phyloP scores from a whole-genome alignment of 1,140 invertebrate species.

The Paraescarpia echinospica region DNA sequence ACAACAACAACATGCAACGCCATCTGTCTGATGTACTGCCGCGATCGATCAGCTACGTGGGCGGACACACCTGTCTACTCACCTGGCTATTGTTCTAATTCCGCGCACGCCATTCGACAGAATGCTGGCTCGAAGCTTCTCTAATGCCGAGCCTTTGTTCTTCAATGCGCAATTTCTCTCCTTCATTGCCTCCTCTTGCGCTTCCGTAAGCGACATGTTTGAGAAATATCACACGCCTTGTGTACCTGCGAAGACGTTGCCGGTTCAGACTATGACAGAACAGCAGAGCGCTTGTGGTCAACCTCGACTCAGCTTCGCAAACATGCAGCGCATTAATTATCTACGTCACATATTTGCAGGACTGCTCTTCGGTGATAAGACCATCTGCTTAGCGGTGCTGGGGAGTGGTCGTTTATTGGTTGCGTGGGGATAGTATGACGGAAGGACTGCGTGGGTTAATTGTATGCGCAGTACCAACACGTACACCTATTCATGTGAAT shows the following conservation, averaged over 20 bases:
- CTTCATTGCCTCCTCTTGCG: neutral
- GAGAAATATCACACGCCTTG: neutral
- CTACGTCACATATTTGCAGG: neutral
- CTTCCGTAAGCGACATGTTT: conserved; percentile 10
- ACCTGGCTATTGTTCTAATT: conserved; percentile 20
- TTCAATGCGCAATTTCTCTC: neutral
- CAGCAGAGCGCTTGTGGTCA: neutral
- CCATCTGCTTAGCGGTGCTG: neutral
- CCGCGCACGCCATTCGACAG: conserved; percentile 14
- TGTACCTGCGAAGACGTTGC: neutral
- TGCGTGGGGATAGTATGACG: neutral
- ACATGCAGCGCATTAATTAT: neutral
- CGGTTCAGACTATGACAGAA: neutral
- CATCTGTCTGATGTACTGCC: neutral
- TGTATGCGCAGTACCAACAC: no score
- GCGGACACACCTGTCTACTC: neutral
- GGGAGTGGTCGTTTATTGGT: neutral
- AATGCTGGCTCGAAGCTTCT: neutral
- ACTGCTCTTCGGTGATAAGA: neutral
- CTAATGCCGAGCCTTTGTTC: conserved; percentile 15
- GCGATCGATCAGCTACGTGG: neutral
- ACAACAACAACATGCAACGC: neutral
- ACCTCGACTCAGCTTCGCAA: neutral
- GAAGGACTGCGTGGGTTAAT: neutral
- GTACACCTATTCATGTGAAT: neutral